phyloP scores from a whole-genome alignment of 92 coral and sea anemone species.

The Micromussa lordhowensis region DNA sequence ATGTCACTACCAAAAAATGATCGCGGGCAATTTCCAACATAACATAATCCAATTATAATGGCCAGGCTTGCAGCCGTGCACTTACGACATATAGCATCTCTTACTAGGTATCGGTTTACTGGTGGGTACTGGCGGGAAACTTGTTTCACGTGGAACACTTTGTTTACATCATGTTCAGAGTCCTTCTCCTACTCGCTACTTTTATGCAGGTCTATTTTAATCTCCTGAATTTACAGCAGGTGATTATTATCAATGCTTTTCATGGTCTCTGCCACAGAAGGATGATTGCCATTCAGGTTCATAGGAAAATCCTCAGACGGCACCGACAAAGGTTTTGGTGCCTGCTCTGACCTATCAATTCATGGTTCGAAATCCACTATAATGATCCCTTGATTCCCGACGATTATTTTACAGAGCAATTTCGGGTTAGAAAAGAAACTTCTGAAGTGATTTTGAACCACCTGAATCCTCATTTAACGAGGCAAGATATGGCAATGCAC shows the following conservation, averaged over 20 bases:
- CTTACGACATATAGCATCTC: constrained; percentile 17
- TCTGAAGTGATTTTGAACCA: constrained; percentile 58
- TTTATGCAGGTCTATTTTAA: constrained; percentile 60
- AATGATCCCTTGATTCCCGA: constrained; percentile 58
- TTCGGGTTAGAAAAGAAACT: constrained; percentile 58
- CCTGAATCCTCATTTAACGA: constrained; percentile 14
- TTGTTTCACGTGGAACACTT: constrained; percentile 44
- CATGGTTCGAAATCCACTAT: constrained; percentile 65
- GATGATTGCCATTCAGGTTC: no score
- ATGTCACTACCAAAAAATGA: constrained; percentile 45
- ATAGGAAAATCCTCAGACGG: no score
- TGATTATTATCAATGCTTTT: constrained; percentile 60
- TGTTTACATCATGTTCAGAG: constrained; percentile 61
- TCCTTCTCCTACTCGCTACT: constrained; percentile 67
- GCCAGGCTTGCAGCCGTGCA: constrained; percentile 54
- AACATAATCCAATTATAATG: constrained; percentile 61
- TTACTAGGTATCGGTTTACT: constrained; percentile 57
- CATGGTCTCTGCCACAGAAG: constrained; percentile 33
- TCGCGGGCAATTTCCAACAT: constrained; percentile 43
- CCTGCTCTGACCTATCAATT: constrained; percentile 26
- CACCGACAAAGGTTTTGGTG: constrained; percentile 60
- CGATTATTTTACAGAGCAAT: constrained; percentile 54
- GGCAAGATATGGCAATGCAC: no score
- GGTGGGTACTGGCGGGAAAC: constrained; percentile 52
- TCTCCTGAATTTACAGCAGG: constrained; percentile 65